A percentile compares a stretch with the other conserved stretches of the same genome.
Evolutionary conservation across 2,888 invertebrate species (phyloP).

Genomic region (Nemurella pictetii): DNA sequence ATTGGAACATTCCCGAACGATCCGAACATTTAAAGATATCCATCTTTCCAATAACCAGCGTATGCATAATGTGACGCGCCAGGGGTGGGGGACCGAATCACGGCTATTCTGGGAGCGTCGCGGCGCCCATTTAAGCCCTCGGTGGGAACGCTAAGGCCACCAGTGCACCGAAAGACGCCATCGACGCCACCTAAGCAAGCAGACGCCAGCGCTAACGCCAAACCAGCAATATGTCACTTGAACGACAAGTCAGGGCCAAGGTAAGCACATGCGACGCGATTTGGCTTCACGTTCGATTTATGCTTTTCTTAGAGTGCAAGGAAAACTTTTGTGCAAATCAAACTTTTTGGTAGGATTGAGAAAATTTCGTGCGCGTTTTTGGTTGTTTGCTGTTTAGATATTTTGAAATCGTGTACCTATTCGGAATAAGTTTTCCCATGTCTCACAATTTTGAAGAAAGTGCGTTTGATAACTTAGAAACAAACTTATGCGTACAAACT

Average conservation of each 20-base stretch:
- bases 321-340: background rate
- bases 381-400: background rate
- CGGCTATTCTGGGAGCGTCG: conserved; percentile 27
- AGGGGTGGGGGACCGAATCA: conserved; percentile 14
- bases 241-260: conserved; percentile 90
- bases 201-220: background rate
- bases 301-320: background rate
- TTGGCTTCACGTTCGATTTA: background rate
- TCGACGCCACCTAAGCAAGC: background rate
- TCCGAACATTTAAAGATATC: background rate
- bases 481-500: too few relatives aligned
- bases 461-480: too few relatives aligned
- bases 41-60: conserved; percentile 3
- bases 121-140: conserved; percentile 28
- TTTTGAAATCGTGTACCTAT: too few relatives aligned
- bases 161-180: conserved; percentile 10
- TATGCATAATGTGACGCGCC: background rate
- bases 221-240: conserved; percentile 74
- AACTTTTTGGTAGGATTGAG: background rate
- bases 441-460: too few relatives aligned
- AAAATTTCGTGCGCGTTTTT: background rate
- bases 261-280: conserved; percentile 55
- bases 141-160: background rate
- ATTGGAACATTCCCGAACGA: background rate
- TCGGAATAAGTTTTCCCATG: too few relatives aligned